Evolutionary conservation across 2,888 invertebrate genomes (phyloP).

Genomic region (Tortricodes alternella): DNA sequence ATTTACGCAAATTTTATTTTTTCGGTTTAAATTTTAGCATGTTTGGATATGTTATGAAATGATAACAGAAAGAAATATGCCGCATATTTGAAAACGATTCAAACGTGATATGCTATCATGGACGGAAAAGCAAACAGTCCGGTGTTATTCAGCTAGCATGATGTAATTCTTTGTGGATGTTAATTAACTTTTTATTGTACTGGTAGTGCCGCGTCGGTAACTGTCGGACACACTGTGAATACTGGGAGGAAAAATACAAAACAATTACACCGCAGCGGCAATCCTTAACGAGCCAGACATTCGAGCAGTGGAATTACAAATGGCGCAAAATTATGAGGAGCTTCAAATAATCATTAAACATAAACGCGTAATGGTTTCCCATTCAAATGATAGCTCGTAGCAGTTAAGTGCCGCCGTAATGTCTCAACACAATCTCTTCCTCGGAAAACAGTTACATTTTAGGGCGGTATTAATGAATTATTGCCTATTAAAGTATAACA

Average conservation of each 20-base stretch:
- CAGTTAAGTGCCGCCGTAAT: constrained; percentile 73
- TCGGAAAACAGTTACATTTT: constrained; percentile 69
- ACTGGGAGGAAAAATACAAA: constrained; percentile 50
- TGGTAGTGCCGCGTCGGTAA: constrained; percentile 40
- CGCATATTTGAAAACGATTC: constrained; percentile 15
- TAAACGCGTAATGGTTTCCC: constrained; percentile 77
- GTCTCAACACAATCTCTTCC: constrained; percentile 75
- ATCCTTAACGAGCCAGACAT: constrained; percentile 63
- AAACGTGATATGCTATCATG: constrained; percentile 22
- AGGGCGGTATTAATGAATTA: constrained; percentile 74
- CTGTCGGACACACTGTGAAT: constrained; percentile 38
- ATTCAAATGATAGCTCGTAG: constrained; percentile 73
- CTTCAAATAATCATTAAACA: constrained; percentile 79
- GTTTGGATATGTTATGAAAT: neutral
- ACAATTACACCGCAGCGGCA: constrained; percentile 59
- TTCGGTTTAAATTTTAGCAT: neutral
- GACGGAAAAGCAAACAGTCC: constrained; percentile 38
- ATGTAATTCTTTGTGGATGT: constrained; percentile 53
- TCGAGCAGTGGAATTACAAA: constrained; percentile 61
- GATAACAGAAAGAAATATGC: neutral
- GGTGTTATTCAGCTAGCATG: constrained; percentile 42
- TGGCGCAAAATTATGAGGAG: constrained; percentile 71
- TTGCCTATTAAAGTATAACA: constrained; percentile 69
- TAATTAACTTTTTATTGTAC: constrained; percentile 63
- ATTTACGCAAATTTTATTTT: neutral